A percentile compares a stretch with the other conserved stretches of the same genome.
Evolutionary conservation across 2,888 invertebrate species (phyloP).

Genomic region (Nezara viridula): DNA sequence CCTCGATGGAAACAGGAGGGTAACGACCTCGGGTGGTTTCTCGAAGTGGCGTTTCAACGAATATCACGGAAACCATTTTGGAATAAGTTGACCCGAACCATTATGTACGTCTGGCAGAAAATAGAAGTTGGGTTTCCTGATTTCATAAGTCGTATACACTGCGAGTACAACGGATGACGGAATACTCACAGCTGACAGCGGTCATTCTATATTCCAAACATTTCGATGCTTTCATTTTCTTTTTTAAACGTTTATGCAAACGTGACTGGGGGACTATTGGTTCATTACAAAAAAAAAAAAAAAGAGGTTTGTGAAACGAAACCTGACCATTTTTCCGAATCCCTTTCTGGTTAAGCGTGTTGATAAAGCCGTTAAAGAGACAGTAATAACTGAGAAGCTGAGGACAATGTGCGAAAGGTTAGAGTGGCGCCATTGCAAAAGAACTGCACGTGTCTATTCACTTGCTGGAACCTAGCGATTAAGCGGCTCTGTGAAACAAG

Average conservation of each 20-base stretch:
- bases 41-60: neutral
- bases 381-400: neutral
- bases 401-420: constrained; percentile 17
- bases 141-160: constrained; percentile 3
- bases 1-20: neutral
- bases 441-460: neutral
- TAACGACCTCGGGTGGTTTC: neutral
- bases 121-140: neutral
- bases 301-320: neutral
- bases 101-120: neutral
- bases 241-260: neutral
- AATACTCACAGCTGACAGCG: neutral
- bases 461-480: neutral
- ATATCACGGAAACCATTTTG: constrained; percentile 7
- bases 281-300: neutral
- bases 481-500: neutral
- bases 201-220: neutral
- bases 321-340: neutral
- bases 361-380: constrained; percentile 41
- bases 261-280: neutral
- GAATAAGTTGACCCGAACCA: neutral
- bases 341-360: neutral
- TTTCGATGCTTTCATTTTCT: neutral
- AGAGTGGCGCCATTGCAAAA: constrained; percentile 19
- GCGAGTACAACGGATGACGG: neutral